These are phyloP conservation scores for Minunthozetes semirufus DNA, from an alignment of 2,888 invertebrate genomes.

Conservation along the genomic window DNA sequence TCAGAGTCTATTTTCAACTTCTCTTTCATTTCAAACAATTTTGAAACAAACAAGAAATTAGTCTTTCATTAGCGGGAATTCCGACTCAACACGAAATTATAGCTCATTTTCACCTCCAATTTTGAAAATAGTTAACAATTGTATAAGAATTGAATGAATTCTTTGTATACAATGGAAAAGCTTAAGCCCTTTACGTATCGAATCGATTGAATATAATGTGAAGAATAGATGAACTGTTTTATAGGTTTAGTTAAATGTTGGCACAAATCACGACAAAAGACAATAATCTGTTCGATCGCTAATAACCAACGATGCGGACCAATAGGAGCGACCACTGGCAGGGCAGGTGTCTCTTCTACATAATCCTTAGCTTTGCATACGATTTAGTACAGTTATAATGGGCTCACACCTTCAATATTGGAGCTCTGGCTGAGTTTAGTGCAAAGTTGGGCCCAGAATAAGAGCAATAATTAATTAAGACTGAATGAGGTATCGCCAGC, in stretches of 20 bases:
- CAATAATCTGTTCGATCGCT: slow-evolving; percentile 16
- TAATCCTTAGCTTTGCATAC: slow-evolving; percentile 8
- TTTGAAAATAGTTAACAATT: not conserved
- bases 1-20: too few relatives aligned
- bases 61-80: too few relatives aligned
- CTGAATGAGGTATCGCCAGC: too few relatives aligned
- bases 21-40: too few relatives aligned
- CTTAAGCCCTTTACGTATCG: not conserved
- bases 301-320: slow-evolving; percentile 9
- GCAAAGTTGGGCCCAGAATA: not conserved
- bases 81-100: too few relatives aligned
- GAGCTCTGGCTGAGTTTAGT: not conserved
- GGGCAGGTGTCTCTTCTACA: slow-evolving; percentile 25
- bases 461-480: slow-evolving; percentile 27
- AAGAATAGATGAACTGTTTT: slow-evolving; percentile 15
- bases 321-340: not conserved
- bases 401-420: slow-evolving; percentile 10
- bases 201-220: not conserved
- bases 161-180: not conserved
- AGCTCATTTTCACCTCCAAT: too few relatives aligned
- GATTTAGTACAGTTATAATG: slow-evolving; percentile 26
- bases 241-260: slow-evolving; percentile 1
- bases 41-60: too few relatives aligned
- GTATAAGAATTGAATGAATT: not conserved
- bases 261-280: slow-evolving; percentile 13